These are phyloP conservation scores for Drosophila melanosoma DNA, from an alignment of 2,888 invertebrate genomes.

Conservation along the genomic window DNA sequence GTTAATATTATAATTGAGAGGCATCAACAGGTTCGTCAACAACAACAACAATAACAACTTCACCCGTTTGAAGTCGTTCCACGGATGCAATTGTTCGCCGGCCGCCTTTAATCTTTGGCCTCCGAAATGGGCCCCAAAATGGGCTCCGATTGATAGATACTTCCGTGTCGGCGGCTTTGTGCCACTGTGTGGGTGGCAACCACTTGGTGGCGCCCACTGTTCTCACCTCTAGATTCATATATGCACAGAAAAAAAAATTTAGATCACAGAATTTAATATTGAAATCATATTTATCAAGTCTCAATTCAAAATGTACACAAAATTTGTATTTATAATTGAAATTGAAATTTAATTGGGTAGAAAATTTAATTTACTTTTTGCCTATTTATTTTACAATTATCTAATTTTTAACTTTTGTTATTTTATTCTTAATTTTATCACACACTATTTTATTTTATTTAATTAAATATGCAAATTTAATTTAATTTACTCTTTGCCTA, in stretches of 20 bases:
- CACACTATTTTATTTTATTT: neutral
- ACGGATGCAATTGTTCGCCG: constrained; percentile 44
- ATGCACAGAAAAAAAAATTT: neutral
- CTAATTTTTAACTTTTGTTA: too few relatives aligned
- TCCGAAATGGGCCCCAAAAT: constrained; percentile 43
- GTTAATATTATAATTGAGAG: constrained; percentile 57
- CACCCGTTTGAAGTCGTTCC: constrained; percentile 59
- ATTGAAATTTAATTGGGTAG: too few relatives aligned
- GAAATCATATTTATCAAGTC: neutral
- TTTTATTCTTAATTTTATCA: neutral
- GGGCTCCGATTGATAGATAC: constrained; percentile 60
- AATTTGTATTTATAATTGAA: too few relatives aligned
- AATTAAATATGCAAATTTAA: neutral
- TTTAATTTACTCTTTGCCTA: neutral
- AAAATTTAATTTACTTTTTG: neutral
- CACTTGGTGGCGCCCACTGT: constrained; percentile 43
- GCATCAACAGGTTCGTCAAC: constrained; percentile 63
- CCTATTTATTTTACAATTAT: neutral
- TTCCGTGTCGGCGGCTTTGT: constrained; percentile 71
- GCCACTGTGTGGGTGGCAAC: constrained; percentile 65
- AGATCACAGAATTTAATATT: too few relatives aligned
- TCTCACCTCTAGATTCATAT: neutral
- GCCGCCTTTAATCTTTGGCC: constrained; percentile 68
- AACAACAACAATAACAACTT: constrained; percentile 22
- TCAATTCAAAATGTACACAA: neutral